Evolutionary conservation across 2,888 invertebrate species (phyloP).

Genomic region (Polia nebulosa): DNA sequence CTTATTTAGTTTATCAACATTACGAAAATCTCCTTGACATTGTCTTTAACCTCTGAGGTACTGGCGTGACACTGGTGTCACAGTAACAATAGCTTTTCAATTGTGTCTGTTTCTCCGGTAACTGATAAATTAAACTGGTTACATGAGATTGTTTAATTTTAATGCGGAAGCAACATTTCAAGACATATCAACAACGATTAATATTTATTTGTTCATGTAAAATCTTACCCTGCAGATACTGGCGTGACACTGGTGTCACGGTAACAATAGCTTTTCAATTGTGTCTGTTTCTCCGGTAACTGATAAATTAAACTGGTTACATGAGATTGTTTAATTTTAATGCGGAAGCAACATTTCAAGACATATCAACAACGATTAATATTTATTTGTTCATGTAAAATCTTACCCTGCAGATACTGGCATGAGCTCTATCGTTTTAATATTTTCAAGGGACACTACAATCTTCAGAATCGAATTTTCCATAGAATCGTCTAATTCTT

Average conservation of each 20-base stretch:
- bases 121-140: neutral
- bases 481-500: neutral
- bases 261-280: too few relatives aligned
- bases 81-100: too few relatives aligned
- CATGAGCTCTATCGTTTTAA: neutral
- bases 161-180: neutral
- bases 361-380: neutral
- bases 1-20: conserved; percentile 11
- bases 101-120: too few relatives aligned
- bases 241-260: too few relatives aligned
- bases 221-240: conserved; percentile 18
- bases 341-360: neutral
- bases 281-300: too few relatives aligned
- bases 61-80: too few relatives aligned
- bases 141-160: neutral
- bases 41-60: too few relatives aligned
- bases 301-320: neutral
- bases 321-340: neutral
- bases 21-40: neutral
- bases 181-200: neutral
- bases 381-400: neutral
- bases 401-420: conserved; percentile 5
- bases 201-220: neutral
- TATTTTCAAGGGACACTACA: neutral
- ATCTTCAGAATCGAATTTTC: neutral